Conservation (phyloP, 2,113 vertebrate species). For the Cebidichthys violaceus region DNA sequence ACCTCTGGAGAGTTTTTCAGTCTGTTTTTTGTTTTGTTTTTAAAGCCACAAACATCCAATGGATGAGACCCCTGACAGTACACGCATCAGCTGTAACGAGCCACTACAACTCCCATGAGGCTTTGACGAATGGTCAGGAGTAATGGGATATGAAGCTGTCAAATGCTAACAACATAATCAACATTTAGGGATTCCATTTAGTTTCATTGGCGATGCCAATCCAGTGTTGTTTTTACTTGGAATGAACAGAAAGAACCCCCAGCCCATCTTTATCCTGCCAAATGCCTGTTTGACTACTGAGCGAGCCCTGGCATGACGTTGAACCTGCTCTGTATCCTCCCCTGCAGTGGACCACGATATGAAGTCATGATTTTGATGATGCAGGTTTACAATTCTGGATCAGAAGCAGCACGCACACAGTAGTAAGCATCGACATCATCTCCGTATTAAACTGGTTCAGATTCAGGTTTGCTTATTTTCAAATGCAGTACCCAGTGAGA, state of each 20-base stretch:
- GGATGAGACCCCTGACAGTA: not conserved
- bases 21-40: not conserved
- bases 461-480: no score
- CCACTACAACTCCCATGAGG: not conserved
- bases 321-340: not conserved
- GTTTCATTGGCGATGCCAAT: not conserved
- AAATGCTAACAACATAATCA: not conserved
- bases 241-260: no score
- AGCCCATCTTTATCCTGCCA: no score
- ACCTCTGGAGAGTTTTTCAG: constrained; percentile 5
- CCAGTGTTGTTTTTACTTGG: no score
- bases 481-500: no score
- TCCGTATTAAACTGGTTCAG: no score
- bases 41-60: not conserved
- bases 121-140: constrained; percentile 1
- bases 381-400: no score
- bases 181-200: not conserved
- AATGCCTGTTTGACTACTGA: not conserved
- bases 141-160: not conserved
- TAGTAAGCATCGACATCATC: no score
- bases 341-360: not conserved
- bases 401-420: no score
- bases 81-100: not conserved
- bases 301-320: not conserved
- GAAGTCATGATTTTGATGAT: no score